Conservation (phyloP, 2,797 vertebrate genomes). For the Chromis chromis region DNA sequence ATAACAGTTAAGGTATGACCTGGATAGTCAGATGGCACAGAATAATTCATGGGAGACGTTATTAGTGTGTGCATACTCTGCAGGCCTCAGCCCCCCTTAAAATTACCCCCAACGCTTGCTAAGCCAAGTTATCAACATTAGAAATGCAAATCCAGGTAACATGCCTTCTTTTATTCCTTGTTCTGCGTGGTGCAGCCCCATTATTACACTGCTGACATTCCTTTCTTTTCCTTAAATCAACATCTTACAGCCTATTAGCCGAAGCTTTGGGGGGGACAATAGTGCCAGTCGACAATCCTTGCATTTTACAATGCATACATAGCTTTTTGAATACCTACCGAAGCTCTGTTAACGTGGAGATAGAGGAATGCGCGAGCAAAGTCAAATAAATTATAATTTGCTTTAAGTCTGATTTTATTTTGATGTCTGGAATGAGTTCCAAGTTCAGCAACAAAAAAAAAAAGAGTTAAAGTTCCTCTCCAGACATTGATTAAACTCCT, state of each 20-base stretch:
- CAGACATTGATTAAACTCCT: no score
- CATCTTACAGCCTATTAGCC: slow-evolving; percentile 77
- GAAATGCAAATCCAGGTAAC: slow-evolving; percentile 79
- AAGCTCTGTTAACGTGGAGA: slow-evolving; percentile 8
- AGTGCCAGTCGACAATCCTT: slow-evolving; percentile 43
- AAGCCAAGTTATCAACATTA: slow-evolving; percentile 66
- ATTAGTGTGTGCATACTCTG: slow-evolving; percentile 42
- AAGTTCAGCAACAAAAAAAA: slow-evolving; percentile 13
- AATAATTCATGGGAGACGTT: slow-evolving; percentile 36
- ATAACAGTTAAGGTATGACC: slow-evolving; percentile 9
- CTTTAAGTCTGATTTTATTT: slow-evolving; percentile 34
- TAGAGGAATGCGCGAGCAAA: neutral
- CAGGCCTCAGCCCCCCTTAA: slow-evolving; percentile 5
- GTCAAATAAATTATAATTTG: slow-evolving; percentile 43
- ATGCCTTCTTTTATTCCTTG: slow-evolving; percentile 66
- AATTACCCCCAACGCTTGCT: slow-evolving; percentile 32
- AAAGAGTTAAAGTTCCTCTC: neutral
- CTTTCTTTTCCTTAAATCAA: slow-evolving; percentile 74
- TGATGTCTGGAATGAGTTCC: slow-evolving; percentile 52
- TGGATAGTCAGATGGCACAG: slow-evolving; percentile 19
- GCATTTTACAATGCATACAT: slow-evolving; percentile 50
- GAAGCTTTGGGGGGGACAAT: slow-evolving; percentile 71
- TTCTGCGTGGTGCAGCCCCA: slow-evolving; percentile 47
- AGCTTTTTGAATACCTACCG: slow-evolving; percentile 28
- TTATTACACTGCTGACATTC: slow-evolving; percentile 66